Evolutionary conservation across 2,888 invertebrate species (phyloP), one percentile per base, ranked within the genome.

Genomic region (Mimachlamys varia): DNA sequence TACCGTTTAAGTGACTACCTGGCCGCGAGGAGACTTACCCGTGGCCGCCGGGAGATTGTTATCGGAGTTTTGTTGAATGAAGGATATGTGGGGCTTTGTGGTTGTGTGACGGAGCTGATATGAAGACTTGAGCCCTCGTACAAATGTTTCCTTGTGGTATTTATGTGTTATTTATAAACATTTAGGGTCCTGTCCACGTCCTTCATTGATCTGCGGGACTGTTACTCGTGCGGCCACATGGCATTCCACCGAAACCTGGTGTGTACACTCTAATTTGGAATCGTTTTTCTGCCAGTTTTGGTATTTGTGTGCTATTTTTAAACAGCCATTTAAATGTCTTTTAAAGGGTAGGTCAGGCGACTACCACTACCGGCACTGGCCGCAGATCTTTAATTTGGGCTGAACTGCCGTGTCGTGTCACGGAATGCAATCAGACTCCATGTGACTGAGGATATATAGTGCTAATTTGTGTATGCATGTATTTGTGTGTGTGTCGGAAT

Each of bases 221-320:
- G 15, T 76, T 22, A 15, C 27, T 76, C 76, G 7, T 33, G 27
- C 33, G 17, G 5, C 53, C 53, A 53, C 53, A 53, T 76, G 76
- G 33, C 33, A 2, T 12, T 33, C 76, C 76, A 33, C 76, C 7
- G 4, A 76, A 27, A 76, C 76, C 12, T 19, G 7, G 27, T 19
- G 76, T 76, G 76, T 76, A 76, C 10, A 33, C 76, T 76, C 76
- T 76, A 76, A 76, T 7, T 76, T 76, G 76, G 76, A 33, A 76
- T 76, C 76, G 27, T 76, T 76, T 76, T 76, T 2, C 27, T 76
- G 76, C 76, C 76, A 76, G 76, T 33, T 33, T 76, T 76, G 27
- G 76, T 76, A 33, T 76, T 76, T 76, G 33, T 76, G 76, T 76
- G 76, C 76, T 76, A 76, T 76, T 76, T 76, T 76, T 76, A 76